Percentiles rank a stretch among this genome's conserved stretches.
These are phyloP conservation scores for Rhagium mordax DNA, from an alignment of 2,888 invertebrate genomes.

Conservation along the genomic window DNA sequence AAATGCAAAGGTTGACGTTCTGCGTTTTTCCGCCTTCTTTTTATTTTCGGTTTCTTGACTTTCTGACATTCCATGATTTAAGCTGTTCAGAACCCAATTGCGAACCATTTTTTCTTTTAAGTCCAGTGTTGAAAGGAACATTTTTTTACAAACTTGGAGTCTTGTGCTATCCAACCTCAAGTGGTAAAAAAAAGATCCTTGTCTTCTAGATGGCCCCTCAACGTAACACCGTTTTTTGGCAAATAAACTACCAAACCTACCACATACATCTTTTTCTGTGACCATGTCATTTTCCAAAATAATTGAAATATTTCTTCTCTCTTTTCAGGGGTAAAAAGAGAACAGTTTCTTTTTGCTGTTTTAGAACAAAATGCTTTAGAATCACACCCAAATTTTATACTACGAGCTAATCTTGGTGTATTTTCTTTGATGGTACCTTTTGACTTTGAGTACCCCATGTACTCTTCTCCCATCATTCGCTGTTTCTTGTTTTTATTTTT, in stretches of 20 bases:
- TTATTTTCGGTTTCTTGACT: background rate
- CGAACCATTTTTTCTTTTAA: constrained; percentile 1
- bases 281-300: constrained; percentile 12
- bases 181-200: constrained; percentile 1
- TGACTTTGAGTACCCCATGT: too few relatives aligned
- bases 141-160: background rate
- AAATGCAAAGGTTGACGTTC: background rate
- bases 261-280: constrained; percentile 9
- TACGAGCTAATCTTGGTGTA: background rate
- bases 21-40: background rate
- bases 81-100: background rate
- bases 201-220: constrained; percentile 5
- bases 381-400: background rate
- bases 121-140: background rate
- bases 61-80: background rate
- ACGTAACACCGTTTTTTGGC: background rate
- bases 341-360: background rate
- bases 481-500: too few relatives aligned
- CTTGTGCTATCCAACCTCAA: constrained; percentile 6
- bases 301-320: background rate
- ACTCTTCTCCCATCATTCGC: too few relatives aligned
- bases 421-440: too few relatives aligned
- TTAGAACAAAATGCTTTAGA: background rate
- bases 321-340: background rate
- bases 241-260: background rate